A percentile compares a stretch with the other conserved stretches of the same genome.
Evolutionary conservation across 37 sponge, comb jelly and placozoan species (phyloP).

Genomic region (Cliona cf. orientalis): DNA sequence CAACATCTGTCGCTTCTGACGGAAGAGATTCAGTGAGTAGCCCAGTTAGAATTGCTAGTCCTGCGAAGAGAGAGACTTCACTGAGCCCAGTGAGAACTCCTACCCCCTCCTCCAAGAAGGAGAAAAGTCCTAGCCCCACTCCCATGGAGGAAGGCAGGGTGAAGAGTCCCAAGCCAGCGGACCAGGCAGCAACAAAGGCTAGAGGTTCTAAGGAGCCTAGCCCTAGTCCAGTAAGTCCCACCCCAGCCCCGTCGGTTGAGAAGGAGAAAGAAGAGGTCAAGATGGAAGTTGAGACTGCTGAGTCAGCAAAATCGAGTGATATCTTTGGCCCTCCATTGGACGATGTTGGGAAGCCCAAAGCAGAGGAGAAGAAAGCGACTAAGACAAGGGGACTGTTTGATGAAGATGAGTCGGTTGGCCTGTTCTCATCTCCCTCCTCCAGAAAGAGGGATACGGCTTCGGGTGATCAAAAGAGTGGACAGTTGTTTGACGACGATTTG

Average conservation of each 20-base stretch:
- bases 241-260: neutral
- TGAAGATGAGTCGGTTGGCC: neutral
- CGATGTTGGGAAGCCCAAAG: neutral
- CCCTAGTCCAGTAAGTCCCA: too few species aligned
- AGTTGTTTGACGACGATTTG: too few species aligned
- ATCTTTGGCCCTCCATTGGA: neutral
- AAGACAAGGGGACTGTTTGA: neutral
- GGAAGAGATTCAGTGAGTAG: too few species aligned
- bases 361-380: neutral
- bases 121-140: neutral
- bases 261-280: neutral
- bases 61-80: too few species aligned
- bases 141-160: neutral
- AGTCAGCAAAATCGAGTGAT: neutral
- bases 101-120: neutral
- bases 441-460: neutral
- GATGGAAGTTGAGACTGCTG: constrained; percentile 4
- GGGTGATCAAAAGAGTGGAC: too few species aligned
- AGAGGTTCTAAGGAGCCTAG: too few species aligned
- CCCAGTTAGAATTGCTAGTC: too few species aligned
- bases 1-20: neutral
- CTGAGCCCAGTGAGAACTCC: too few species aligned
- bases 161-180: neutral
- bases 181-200: too few species aligned
- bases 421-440: neutral